These are phyloP conservation scores for Acyrthosiphon pisum DNA, from an alignment of 1,140 invertebrate genomes.

Conservation along the genomic window DNA sequence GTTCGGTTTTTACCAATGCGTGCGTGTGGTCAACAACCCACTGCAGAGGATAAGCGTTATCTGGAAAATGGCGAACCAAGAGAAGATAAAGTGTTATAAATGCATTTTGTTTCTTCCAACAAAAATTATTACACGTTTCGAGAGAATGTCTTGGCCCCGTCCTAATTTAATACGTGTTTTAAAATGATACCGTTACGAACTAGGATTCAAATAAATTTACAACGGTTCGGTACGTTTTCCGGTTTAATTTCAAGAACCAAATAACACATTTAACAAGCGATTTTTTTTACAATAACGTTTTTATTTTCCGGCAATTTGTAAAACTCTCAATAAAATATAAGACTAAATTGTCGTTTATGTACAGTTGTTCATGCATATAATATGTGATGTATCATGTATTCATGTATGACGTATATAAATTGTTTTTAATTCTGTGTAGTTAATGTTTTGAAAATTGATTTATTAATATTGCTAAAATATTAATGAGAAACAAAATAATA, in stretches of 20 bases:
- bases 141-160: conserved; percentile 43
- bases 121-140: conserved; percentile 26
- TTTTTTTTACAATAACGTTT: conserved; percentile 43
- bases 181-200: conserved; percentile 27
- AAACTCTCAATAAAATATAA: not conserved
- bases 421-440: not conserved
- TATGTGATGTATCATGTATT: not conserved
- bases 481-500: not conserved
- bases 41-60: conserved; percentile 24
- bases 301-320: conserved; percentile 4
- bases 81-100: conserved; percentile 36
- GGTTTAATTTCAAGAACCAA: conserved; percentile 46
- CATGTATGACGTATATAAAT: not conserved
- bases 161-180: conserved; percentile 41
- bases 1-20: conserved; percentile 14
- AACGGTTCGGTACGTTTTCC: conserved; percentile 55
- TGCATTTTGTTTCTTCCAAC: not conserved
- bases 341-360: conserved; percentile 18
- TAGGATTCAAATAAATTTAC: conserved; percentile 43
- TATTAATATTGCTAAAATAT: not conserved
- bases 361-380: not conserved
- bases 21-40: conserved; percentile 24
- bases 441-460: not conserved
- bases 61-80: conserved; percentile 4
- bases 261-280: conserved; percentile 35